Evolutionary conservation across 2,888 invertebrate species (phyloP), one percentile per base, ranked within the genome.

Genomic region (Pocota personata): DNA sequence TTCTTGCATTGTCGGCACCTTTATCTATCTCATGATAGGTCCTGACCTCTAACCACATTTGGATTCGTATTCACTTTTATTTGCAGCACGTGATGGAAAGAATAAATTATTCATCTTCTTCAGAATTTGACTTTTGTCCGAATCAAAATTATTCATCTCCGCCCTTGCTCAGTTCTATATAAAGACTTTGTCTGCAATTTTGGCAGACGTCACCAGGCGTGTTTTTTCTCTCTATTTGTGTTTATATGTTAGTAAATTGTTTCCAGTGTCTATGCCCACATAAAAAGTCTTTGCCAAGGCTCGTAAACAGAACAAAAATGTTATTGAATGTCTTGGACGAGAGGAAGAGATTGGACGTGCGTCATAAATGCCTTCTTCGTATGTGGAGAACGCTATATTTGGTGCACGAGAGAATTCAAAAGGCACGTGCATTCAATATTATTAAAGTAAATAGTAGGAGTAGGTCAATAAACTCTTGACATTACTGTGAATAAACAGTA

Each of bases 81-180:
- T 58, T 71, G 71, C 58, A 58, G 58, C 71, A 71, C 71, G 58
- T 58, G 71, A 58, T 24, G 58, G 48, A 35, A 35, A 35, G 16
- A 32, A 71, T 71, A 58, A 71, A 58, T 58, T 58, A 71, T 71
- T 71, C 71, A 71, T 58, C 32, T 21, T 58, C 71, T 46, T 12
- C 24, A 58, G 35, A 24, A 40, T 52, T 52, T 67, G 19, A 57
- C 43, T 57, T 69, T 32, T 69, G 43, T 57, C 43, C 43, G 30
- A 58, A 58, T n/a, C 32, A 32, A 71, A 46, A 58, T 71, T 35
- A 24, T 21, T 48, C 69, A n/a, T 40, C 24, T 35, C 12, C n/a
- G 2, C 14, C 14, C 14, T 48, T 48, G 48, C 8, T 48, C 7
- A 12, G 48, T 12, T 48, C 12, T 19, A 0, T 8, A 19, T 19